Evolutionary conservation across 2,113 vertebrate species (phyloP).

Genomic region (Agelaius phoeniceus): DNA sequence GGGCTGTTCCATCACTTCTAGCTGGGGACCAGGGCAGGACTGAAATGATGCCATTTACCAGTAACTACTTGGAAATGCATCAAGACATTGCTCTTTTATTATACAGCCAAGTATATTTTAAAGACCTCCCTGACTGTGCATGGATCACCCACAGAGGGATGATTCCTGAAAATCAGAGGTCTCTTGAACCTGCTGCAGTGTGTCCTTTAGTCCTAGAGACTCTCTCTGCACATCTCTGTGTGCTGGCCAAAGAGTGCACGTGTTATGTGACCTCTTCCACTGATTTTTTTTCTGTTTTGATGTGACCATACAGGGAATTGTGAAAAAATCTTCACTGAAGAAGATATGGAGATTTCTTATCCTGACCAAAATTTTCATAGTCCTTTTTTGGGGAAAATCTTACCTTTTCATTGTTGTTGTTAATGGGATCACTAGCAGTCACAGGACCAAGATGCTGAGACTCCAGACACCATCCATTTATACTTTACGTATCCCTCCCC

Average conservation of each 20-base stretch:
- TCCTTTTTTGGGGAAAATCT: neutral
- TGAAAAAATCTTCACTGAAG: neutral
- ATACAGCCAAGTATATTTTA: neutral
- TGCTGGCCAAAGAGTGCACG: neutral
- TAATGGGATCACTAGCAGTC: accelerated
- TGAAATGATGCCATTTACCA: neutral
- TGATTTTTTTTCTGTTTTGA: neutral
- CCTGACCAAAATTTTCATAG: neutral
- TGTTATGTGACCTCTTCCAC: neutral
- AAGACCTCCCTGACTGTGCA: neutral
- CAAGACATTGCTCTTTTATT: neutral
- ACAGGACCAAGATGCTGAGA: neutral
- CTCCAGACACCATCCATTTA: neutral
- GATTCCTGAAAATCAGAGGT: neutral
- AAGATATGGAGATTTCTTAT: neutral
- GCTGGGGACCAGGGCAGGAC: neutral
- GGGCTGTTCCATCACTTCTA: neutral
- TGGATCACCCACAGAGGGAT: neutral
- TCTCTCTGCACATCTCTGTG: neutral
- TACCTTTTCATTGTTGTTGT: neutral
- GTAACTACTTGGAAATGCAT: neutral
- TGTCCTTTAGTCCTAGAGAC: neutral
- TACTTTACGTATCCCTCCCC: neutral
- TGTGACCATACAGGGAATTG: neutral
- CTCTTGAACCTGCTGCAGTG: accelerated